A percentile compares a stretch with the other conserved stretches of the same genome.
These are phyloP conservation scores for Brassicogethes aeneus DNA, from an alignment of 2,888 invertebrate genomes.

Conservation along the genomic window DNA sequence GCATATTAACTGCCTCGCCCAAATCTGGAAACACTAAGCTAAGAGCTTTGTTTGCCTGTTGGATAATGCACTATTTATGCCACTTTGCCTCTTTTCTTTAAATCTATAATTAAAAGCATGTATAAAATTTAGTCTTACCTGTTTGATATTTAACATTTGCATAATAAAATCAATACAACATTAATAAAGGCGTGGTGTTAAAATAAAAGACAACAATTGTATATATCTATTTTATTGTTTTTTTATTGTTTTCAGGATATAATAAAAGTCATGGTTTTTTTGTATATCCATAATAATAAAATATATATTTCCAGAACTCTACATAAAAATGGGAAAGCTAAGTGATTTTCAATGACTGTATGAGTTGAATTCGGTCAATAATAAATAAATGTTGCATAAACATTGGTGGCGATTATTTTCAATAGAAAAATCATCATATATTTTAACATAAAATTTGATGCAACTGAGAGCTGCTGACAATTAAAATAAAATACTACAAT, in stretches of 20 bases:
- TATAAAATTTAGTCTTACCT: no score
- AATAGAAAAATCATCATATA: no score
- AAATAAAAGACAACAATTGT: not conserved
- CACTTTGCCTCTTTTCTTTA: no score
- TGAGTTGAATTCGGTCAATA: no score
- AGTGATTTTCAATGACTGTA: conserved; percentile 23
- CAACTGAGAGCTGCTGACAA: conserved; percentile 20
- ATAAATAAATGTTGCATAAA: conserved; percentile 12
- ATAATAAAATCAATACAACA: no score
- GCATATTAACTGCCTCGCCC: no score
- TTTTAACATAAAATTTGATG: not conserved
- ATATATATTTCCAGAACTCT: conserved; percentile 35
- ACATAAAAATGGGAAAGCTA: conserved; percentile 31
- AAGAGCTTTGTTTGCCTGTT: no score
- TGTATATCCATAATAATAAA: conserved; percentile 30
- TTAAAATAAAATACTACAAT: conserved; percentile 6
- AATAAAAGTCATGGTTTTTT: conserved; percentile 1
- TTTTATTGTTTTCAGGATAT: not conserved
- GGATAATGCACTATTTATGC: no score
- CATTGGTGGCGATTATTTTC: no score
- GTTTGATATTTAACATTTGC: no score
- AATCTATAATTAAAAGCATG: no score
- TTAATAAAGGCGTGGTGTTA: not conserved
- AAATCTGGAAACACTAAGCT: no score
- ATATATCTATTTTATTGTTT: not conserved